Evolutionary conservation across 2,797 vertebrate genomes (phyloP).

Genomic region (Buceros bicornis): DNA sequence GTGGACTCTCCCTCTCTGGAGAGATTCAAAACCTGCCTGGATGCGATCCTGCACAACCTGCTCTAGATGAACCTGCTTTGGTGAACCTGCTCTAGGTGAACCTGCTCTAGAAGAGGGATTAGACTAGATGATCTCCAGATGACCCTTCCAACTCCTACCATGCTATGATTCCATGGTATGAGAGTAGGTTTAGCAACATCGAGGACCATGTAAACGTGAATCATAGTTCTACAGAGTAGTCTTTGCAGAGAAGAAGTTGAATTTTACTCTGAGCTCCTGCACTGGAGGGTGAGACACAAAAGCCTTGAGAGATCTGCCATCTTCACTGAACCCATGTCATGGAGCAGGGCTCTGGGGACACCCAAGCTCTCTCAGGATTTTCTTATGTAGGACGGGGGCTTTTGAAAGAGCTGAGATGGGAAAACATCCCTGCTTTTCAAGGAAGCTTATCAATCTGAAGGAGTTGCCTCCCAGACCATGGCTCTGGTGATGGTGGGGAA

Average conservation of each 20-base stretch:
- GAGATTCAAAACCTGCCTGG: too few species aligned
- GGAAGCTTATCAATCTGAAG: neutral
- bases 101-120: too few species aligned
- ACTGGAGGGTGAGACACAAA: neutral
- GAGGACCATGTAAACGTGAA: neutral
- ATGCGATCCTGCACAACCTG: too few species aligned
- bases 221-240: neutral
- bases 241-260: neutral
- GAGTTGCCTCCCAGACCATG: neutral
- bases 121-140: too few species aligned
- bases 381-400: neutral
- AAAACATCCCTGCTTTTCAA: neutral
- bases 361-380: neutral
- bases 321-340: neutral
- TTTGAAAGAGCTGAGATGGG: neutral
- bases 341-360: neutral
- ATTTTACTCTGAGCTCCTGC: neutral
- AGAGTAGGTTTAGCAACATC: neutral
- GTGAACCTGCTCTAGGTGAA: too few species aligned
- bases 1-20: too few species aligned
- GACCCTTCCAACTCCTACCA: too few species aligned
- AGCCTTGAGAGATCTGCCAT: neutral
- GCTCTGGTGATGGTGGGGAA: neutral
- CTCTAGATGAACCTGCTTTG: too few species aligned
- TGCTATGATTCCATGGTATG: too few species aligned